Conservation (phyloP, 1,140 invertebrate species). For the Drosophila insularis region DNA sequence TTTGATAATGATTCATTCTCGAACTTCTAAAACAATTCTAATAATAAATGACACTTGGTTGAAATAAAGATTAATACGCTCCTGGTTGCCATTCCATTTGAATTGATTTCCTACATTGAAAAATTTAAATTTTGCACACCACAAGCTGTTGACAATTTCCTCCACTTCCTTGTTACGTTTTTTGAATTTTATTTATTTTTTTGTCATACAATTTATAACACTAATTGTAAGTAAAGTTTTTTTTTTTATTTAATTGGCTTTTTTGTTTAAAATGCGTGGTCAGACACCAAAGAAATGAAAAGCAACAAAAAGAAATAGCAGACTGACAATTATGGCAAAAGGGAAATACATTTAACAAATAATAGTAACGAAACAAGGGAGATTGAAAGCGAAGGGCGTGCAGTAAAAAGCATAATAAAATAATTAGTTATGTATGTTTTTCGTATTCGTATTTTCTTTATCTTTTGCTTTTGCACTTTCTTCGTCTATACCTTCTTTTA, state of each 20-base stretch:
- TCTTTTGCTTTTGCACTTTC: conserved; percentile 66
- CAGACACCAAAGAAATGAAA: conserved; percentile 50
- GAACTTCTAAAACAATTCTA: no score
- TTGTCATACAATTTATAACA: conserved; percentile 2
- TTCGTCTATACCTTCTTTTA: conserved; percentile 31
- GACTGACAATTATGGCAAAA: conserved; percentile 35
- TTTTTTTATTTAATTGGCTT: conserved; percentile 34
- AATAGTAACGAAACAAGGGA: no score
- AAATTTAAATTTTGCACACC: conserved; percentile 52
- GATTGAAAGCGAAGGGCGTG: no score
- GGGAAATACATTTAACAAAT: conserved; percentile 36
- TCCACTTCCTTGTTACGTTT: conserved; percentile 68
- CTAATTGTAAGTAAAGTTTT: conserved; percentile 24
- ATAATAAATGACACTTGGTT: no score
- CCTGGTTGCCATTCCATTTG: not conserved
- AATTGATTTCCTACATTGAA: conserved; percentile 9
- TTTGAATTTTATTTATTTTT: conserved; percentile 55
- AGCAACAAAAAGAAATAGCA: conserved; percentile 26
- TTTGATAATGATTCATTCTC: no score
- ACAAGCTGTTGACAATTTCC: conserved; percentile 23
- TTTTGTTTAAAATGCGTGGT: conserved; percentile 47
- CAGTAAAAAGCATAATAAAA: no score
- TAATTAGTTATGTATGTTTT: conserved; percentile 17
- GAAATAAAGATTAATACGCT: no score
- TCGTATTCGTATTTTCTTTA: conserved; percentile 34